These are phyloP conservation scores for Lacerta viridis DNA, from an alignment of 2,797 vertebrate species.

Conservation along the genomic window DNA sequence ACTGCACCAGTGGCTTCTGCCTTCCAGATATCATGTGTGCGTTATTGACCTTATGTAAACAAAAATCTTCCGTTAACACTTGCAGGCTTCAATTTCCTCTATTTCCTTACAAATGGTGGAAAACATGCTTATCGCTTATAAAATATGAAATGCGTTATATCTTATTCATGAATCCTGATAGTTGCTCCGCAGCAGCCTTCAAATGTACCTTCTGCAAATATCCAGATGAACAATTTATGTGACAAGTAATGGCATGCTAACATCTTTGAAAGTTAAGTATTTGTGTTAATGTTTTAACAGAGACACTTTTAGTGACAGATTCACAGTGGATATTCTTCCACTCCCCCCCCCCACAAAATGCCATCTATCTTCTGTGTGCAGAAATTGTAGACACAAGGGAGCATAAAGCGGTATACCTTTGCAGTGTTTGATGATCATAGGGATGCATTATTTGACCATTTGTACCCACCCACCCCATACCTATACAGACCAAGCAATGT, in stretches of 20 bases:
- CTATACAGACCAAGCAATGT: not conserved
- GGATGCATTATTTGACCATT: not conserved
- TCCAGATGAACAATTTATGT: slow-evolving; percentile 59
- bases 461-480: not conserved
- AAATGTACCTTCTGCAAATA: slow-evolving; percentile 61
- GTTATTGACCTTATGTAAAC: slow-evolving; percentile 26
- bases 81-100: not conserved
- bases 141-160: slow-evolving; percentile 64
- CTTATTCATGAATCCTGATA: slow-evolving; percentile 71
- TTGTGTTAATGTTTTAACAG: slow-evolving; percentile 75
- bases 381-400: not conserved
- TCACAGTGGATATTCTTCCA: not conserved
- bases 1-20: not conserved
- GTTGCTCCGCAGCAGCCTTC: slow-evolving; percentile 57
- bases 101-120: not conserved
- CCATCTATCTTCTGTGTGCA: slow-evolving; percentile 9
- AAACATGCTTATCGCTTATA: slow-evolving; percentile 25
- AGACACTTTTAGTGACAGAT: slow-evolving; percentile 58
- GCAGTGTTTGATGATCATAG: not conserved
- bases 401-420: slow-evolving; percentile 38
- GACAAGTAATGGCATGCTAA: slow-evolving; percentile 71
- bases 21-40: not conserved
- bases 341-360: slow-evolving; percentile 14
- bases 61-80: not conserved
- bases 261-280: slow-evolving; percentile 71